Conservation (phyloP, 2,888 invertebrate genomes). For the Drosophila fulvimacula region DNA sequence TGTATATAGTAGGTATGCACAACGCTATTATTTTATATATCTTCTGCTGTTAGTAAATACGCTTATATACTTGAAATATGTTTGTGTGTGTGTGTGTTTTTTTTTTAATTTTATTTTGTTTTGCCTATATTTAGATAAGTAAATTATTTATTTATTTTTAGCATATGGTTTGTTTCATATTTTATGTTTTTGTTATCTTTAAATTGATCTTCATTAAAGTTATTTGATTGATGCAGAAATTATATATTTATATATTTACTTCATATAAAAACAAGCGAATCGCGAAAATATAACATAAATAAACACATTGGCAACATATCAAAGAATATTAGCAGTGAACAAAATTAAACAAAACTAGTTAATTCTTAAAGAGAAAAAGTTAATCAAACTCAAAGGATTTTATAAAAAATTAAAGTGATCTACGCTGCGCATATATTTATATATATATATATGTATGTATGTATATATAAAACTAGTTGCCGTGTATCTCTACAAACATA, state of each 20-base stretch:
- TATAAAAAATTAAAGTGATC: constrained; percentile 21
- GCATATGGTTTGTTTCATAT: constrained; percentile 22
- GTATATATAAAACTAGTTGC: constrained; percentile 37
- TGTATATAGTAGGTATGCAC: constrained; percentile 36
- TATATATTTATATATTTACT: not conserved
- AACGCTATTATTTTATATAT: constrained; percentile 30
- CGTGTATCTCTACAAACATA: constrained; percentile 41
- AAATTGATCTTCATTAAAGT: constrained; percentile 37
- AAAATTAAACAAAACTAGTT: constrained; percentile 36
- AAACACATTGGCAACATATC: constrained; percentile 55
- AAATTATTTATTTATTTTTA: constrained; percentile 47
- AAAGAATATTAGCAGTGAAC: constrained; percentile 20
- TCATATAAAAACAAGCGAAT: constrained; percentile 42
- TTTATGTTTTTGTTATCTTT: constrained; percentile 39
- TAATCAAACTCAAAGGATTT: constrained; percentile 18
- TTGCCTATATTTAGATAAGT: constrained; percentile 49
- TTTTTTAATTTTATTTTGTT: not conserved
- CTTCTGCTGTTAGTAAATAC: constrained; percentile 43
- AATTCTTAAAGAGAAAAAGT: constrained; percentile 20
- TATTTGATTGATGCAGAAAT: constrained; percentile 36
- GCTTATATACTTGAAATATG: constrained; percentile 50
- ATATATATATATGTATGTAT: not conserved
- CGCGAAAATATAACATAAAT: constrained; percentile 49
- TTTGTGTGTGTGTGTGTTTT: constrained; percentile 17
- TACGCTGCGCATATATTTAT: constrained; percentile 23